Conservation (phyloP, 2,888 invertebrate species). For the Cataglyphis altisquamis region DNA sequence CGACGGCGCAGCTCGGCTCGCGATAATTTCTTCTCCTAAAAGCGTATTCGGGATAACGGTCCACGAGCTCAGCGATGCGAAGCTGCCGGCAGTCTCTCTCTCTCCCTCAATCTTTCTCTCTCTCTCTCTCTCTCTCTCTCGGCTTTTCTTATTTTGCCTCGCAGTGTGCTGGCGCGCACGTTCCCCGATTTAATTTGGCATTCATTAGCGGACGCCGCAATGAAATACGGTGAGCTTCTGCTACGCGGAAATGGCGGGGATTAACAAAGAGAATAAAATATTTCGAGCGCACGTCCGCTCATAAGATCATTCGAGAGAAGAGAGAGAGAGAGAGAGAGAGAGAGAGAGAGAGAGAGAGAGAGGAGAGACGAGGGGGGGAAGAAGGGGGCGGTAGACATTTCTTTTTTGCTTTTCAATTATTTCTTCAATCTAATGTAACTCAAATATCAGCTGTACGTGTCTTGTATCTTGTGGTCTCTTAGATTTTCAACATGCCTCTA, state of each 20-base stretch:
- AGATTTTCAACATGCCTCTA: background rate
- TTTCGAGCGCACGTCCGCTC: slow-evolving; percentile 22
- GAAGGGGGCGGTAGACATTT: background rate
- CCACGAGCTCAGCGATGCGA: slow-evolving; percentile 51
- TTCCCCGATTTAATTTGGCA: slow-evolving; percentile 60
- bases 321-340: no score
- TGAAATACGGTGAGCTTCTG: slow-evolving; percentile 51
- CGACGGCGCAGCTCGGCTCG: slow-evolving; percentile 36
- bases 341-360: no score
- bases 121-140: slow-evolving; percentile 5
- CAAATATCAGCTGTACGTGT: background rate
- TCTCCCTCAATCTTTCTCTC: slow-evolving; percentile 16
- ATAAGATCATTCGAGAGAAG: background rate
- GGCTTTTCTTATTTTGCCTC: slow-evolving; percentile 46
- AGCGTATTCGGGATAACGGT: slow-evolving; percentile 56
- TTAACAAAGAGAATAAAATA: slow-evolving; percentile 55
- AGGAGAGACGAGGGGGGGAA: no score
- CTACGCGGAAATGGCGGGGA: slow-evolving; percentile 45
- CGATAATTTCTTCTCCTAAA: slow-evolving; percentile 56
- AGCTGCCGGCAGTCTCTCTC: slow-evolving; percentile 26
- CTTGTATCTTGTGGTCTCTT: background rate
- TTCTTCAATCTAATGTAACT: background rate
- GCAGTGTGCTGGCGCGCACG: slow-evolving; percentile 40
- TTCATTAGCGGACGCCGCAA: slow-evolving; percentile 61
- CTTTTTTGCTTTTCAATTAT: background rate